Evolutionary conservation across 1,140 invertebrate genomes (phyloP).

Genomic region (Leptinotarsa lineolata): DNA sequence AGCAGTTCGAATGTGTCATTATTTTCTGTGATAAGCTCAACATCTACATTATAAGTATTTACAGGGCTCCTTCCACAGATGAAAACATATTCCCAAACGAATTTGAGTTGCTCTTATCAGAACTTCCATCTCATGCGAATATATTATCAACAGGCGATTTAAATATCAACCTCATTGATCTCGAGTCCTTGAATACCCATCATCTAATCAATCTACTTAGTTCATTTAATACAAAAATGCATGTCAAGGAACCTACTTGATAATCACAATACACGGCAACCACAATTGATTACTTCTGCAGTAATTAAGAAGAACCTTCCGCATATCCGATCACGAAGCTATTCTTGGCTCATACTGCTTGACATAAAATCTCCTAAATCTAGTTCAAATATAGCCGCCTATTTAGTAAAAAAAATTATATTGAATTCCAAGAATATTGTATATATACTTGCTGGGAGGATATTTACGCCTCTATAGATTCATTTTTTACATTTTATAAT

Average conservation of each 20-base stretch:
- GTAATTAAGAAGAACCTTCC: background rate
- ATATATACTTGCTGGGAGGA: no score
- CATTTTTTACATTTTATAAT: no score
- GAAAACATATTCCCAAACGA: background rate
- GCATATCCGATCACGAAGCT: background rate
- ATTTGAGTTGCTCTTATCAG: background rate
- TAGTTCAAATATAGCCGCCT: constrained; percentile 6
- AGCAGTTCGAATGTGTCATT: no score
- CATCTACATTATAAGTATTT: background rate
- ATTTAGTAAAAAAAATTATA: no score
- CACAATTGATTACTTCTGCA: constrained; percentile 5
- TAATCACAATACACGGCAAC: background rate
- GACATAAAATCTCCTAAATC: no score
- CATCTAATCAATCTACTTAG: background rate
- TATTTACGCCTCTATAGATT: no score
- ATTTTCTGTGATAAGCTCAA: no score
- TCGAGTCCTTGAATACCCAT: background rate
- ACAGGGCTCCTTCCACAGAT: background rate
- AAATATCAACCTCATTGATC: background rate
- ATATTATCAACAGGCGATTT: constrained; percentile 7
- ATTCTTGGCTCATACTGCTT: background rate
- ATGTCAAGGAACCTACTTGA: constrained; percentile 5
- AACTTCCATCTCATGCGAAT: background rate
- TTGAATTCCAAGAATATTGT: no score
- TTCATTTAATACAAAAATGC: background rate